Evolutionary conservation across 2,888 invertebrate species (phyloP).

Genomic region (Ectemnius lituratus): DNA sequence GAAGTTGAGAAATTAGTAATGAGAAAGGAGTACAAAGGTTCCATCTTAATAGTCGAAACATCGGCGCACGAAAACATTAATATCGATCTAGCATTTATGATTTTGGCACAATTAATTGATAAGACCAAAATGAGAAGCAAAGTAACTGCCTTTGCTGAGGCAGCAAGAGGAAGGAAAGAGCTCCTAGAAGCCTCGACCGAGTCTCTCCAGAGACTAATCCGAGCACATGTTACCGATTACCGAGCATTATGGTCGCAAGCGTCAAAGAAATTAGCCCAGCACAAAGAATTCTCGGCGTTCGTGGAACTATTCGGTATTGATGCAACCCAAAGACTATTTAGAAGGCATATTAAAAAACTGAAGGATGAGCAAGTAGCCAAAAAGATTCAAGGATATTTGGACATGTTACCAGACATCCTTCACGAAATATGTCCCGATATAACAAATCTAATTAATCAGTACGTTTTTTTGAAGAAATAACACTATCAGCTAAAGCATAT

Average conservation of each 20-base stretch:
- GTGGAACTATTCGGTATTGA: conserved; percentile 94
- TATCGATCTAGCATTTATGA: conserved; percentile 93
- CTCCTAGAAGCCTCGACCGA: conserved; percentile 93
- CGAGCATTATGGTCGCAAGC: conserved; percentile 93
- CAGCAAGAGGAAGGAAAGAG: conserved; percentile 91
- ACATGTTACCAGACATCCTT: conserved; percentile 87
- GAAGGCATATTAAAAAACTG: conserved; percentile 88
- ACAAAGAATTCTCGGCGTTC: conserved; percentile 93
- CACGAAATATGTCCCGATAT: conserved; percentile 89
- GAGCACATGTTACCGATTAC: conserved; percentile 89
- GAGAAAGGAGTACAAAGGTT: conserved; percentile 94
- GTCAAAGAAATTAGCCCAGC: conserved; percentile 90
- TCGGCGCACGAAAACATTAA: conserved; percentile 98
- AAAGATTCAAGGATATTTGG: conserved; percentile 87
- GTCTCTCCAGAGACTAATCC: conserved; percentile 91
- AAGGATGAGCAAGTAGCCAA: conserved; percentile 89
- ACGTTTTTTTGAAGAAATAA: conserved; percentile 45
- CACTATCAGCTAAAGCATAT: neutral
- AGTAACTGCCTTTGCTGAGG: conserved; percentile 88
- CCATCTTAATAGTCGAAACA: conserved; percentile 94
- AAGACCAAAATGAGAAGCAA: conserved; percentile 89
- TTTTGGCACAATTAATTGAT: conserved; percentile 95
- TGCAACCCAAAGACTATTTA: conserved; percentile 87
- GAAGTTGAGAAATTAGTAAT: conserved; percentile 93
- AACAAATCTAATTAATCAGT: conserved; percentile 75